Base-by-base conservation (phyloP, 2,888 invertebrate genomes). In the Quadriops clusia region DNA sequence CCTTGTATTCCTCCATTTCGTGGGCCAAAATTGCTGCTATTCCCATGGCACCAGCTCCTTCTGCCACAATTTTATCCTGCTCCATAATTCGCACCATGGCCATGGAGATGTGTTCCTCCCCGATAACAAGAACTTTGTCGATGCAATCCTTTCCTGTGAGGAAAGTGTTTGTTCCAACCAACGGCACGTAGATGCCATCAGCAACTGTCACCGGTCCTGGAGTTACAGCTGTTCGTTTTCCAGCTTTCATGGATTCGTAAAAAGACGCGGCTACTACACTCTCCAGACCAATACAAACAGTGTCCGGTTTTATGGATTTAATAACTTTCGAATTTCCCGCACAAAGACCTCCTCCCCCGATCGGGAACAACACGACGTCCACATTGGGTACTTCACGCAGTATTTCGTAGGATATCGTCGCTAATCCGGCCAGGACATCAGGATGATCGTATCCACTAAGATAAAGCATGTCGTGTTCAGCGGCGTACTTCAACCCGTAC, bases 241-340 rank as follows among this genome's bases (percentile, higher is more conserved):
- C 75, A 22, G 71, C 67, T 46, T 73, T 65, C 40, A 87, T 52
- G 0, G 90, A 86, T 9, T 64, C 60, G 21, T 72, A 62, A 65
- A 89, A 89, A 49, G 85, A 82, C 2, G 85, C 87, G 0, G 87
- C 79, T 56, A 91, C 91, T 3, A 85, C 86, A 3, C 87, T 89
- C 80, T 80, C 15, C 17, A 30, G 14, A 25, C 5, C 10, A 2
- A 3, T 17, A 9, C 24, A 23, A 8, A 8, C 3, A 1, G 83
- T 76, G 34, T 72, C 63, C 0, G 89, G 87, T 32, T 77, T 73
- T 7, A 90, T 63, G 8, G 79, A 77, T 56, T 91, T 91, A 32
- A 89, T 67, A 2, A 87, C 90, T 0, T 84, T 70, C 3, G 85
- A 84, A 4, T 84, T 72, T 0, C 91, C 91, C 0, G 91, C 90